phyloP scores from a whole-genome alignment of 2,113 vertebrate species.

The Peucedramus taeniatus region DNA sequence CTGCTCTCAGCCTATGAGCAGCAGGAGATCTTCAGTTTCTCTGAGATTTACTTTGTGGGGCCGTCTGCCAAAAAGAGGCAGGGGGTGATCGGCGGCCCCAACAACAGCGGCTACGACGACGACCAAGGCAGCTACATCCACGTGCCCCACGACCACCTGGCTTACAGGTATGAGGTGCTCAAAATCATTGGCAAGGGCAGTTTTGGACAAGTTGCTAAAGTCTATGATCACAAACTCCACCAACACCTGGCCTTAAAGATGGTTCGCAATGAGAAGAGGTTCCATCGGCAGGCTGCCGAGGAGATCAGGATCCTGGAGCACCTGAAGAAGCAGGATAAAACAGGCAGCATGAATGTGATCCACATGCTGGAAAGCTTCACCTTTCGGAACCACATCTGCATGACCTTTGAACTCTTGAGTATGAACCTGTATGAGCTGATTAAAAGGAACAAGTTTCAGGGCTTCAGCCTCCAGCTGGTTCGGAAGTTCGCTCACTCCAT shows the following conservation, averaged over 20 bases:
- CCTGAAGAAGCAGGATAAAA: constrained; percentile 94
- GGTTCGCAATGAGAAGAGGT: constrained; percentile 97
- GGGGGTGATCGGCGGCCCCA: constrained; percentile 85
- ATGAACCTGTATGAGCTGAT: constrained; percentile 99
- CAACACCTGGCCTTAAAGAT: constrained; percentile 96
- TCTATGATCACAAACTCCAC: constrained; percentile 94
- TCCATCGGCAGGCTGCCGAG: constrained; percentile 94
- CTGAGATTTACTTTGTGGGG: constrained; percentile 93
- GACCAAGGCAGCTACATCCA: constrained; percentile 94
- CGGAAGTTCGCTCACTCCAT: constrained; percentile 98
- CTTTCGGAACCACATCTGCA: constrained; percentile 97
- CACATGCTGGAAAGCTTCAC: constrained; percentile 99
- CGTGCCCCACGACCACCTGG: constrained; percentile 92
- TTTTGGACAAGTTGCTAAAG: constrained; percentile 96
- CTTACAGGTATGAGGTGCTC: constrained; percentile 94
- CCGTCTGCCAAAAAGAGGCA: constrained; percentile 93
- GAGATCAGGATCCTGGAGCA: constrained; percentile 98
- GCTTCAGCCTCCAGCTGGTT: constrained; percentile 92
- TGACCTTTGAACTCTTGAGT: constrained; percentile 96
- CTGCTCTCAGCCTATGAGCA: constrained; percentile 88
- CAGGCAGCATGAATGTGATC: constrained; percentile 92
- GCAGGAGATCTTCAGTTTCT: constrained; percentile 85
- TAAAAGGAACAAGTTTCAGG: constrained; percentile 98
- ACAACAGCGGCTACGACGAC: constrained; percentile 92
- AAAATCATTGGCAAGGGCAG: constrained; percentile 98